A percentile compares a stretch with the other conserved stretches of the same genome.
Evolutionary conservation across 2,113 vertebrate genomes (phyloP).

Genomic region (Thryonomys swinderianus): DNA sequence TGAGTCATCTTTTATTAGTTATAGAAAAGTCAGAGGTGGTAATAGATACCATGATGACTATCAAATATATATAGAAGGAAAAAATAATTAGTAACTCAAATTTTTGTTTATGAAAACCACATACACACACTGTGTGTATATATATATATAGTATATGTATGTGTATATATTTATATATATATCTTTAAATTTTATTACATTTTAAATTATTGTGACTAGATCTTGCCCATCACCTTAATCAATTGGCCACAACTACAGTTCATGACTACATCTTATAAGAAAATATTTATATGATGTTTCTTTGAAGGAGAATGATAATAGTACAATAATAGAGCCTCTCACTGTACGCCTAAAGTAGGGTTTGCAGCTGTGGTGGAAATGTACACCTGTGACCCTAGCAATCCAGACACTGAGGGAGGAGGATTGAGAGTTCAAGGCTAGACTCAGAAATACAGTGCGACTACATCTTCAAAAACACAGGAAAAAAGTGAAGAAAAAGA

Average conservation of each 20-base stretch:
- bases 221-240: background rate
- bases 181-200: background rate
- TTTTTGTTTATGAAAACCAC: background rate
- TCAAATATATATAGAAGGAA: background rate
- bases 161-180: background rate
- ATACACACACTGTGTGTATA: background rate
- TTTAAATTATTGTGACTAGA: background rate
- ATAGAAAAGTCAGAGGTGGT: constrained; percentile 29
- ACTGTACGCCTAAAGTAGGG: background rate
- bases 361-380: background rate
- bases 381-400: background rate
- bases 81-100: background rate
- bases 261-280: background rate
- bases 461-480: background rate
- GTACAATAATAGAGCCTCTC: background rate
- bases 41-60: constrained; percentile 14
- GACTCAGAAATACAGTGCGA: background rate
- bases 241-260: no score
- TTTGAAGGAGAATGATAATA: background rate
- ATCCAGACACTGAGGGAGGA: background rate
- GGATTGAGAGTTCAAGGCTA: accelerated
- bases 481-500: background rate
- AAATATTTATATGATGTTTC: background rate
- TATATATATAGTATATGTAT: no score
- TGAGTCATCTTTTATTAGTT: constrained; percentile 43